phyloP scores from a whole-genome alignment of 92 coral and sea anemone genomes.

The Palythoa caribaeorum region DNA sequence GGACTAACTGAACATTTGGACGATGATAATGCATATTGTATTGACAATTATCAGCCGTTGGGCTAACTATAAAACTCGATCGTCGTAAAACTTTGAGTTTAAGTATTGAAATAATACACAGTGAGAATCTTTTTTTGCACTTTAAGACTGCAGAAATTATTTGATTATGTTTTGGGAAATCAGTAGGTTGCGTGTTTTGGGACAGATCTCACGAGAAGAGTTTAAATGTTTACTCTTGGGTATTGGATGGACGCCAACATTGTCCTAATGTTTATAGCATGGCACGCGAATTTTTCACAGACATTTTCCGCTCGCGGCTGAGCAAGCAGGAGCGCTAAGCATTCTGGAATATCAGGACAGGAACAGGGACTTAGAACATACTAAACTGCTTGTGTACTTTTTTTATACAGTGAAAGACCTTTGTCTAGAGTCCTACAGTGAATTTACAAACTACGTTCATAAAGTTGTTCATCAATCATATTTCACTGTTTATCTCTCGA shows the following conservation, averaged over 20 bases:
- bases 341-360: conserved; percentile 12
- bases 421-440: not conserved
- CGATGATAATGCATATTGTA: not conserved
- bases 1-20: too few species aligned
- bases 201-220: conserved; percentile 5
- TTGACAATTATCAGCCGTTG: not conserved
- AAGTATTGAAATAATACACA: too few species aligned
- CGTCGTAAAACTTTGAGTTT: too few species aligned
- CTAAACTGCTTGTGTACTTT: not conserved
- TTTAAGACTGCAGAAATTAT: not conserved
- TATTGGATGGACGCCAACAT: conserved; percentile 28
- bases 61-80: too few species aligned
- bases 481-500: not conserved
- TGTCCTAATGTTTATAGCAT: not conserved
- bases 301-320: not conserved
- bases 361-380: not conserved
- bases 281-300: conserved; percentile 15
- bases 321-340: conserved; percentile 19
- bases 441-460: not conserved
- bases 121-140: too few species aligned
- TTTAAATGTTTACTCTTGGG: not conserved
- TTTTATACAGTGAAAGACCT: not conserved
- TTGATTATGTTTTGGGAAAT: not conserved
- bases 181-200: conserved; percentile 26
- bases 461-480: not conserved